Evolutionary conservation across 37 sponge, comb jelly and placozoan genomes (phyloP).

Genomic region (Cliona cf. orientalis): DNA sequence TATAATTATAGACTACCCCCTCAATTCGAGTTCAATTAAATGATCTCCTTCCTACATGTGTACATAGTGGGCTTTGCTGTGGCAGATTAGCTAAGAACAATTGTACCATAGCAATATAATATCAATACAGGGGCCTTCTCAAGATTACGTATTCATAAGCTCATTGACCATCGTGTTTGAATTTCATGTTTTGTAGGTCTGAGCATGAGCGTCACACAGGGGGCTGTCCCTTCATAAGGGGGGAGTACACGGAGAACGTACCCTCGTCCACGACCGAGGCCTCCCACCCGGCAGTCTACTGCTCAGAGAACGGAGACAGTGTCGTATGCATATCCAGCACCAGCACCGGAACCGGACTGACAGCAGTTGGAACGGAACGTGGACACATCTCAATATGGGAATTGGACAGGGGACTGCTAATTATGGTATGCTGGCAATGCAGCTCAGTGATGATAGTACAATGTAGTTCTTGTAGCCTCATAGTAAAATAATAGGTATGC

Average conservation of each 20-base stretch:
- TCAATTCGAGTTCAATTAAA: too few species aligned
- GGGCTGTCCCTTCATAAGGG: constrained; percentile 65
- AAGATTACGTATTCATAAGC: too few species aligned
- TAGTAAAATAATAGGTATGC: too few species aligned
- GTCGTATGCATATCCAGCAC: constrained; percentile 9
- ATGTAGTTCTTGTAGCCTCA: too few species aligned
- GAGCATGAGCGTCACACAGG: constrained; percentile 80
- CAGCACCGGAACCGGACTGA: constrained; percentile 19
- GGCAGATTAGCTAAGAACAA: too few species aligned
- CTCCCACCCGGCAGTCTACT: constrained; percentile 40
- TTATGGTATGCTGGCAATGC: constrained; percentile 44
- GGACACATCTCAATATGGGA: constrained; percentile 42
- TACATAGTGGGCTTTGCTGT: too few species aligned
- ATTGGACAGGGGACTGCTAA: constrained; percentile 23
- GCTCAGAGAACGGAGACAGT: not conserved
- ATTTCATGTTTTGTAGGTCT: constrained; percentile 36
- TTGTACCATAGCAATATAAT: too few species aligned
- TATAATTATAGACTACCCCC: too few species aligned
- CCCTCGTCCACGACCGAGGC: constrained; percentile 44
- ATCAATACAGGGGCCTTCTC: too few species aligned
- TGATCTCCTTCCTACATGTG: too few species aligned
- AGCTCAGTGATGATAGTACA: too few species aligned
- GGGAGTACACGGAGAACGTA: constrained; percentile 70
- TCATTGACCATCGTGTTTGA: not conserved
- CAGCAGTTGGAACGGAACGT: constrained; percentile 34